These are phyloP conservation scores for Fregata magnificens DNA, from an alignment of 2,113 vertebrate species.

Conservation along the genomic window DNA sequence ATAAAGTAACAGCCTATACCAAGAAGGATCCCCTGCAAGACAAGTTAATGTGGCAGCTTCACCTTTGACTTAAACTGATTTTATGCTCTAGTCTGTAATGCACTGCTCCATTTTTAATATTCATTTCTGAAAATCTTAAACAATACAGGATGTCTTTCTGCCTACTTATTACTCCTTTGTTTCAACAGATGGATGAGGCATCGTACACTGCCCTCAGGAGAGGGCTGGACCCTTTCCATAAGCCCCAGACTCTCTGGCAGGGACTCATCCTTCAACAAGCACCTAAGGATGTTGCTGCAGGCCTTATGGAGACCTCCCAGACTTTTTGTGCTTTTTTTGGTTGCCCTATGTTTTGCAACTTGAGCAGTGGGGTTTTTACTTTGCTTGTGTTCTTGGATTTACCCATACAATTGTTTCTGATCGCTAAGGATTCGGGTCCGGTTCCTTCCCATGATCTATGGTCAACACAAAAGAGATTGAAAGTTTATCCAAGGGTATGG, in stretches of 20 bases:
- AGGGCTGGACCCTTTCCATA: not conserved
- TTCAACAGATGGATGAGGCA: not conserved
- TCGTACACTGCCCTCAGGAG: rapidly evolving
- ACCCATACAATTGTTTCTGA: not conserved
- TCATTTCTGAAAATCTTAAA: not conserved
- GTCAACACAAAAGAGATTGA: not conserved
- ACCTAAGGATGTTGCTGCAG: not conserved
- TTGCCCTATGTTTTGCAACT: not conserved
- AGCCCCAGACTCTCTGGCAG: not conserved
- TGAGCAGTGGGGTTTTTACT: not conserved
- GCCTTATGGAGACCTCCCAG: not conserved
- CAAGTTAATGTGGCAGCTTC: not conserved
- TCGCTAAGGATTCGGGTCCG: not conserved
- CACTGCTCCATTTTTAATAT: not conserved
- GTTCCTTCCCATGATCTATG: not conserved
- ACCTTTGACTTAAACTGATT: not conserved
- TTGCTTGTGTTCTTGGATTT: not conserved
- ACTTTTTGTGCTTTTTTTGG: not conserved
- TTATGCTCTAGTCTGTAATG: not conserved
- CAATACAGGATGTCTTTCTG: not conserved
- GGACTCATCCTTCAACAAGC: not conserved
- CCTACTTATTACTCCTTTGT: not conserved
- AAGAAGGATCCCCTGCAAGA: not conserved
- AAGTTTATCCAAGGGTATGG: not conserved
- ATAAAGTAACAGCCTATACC: not conserved